Percentiles rank a stretch among this genome's conserved stretches.
Conservation (phyloP, 2,113 vertebrate genomes). For the Edolisoma coerulescens region DNA sequence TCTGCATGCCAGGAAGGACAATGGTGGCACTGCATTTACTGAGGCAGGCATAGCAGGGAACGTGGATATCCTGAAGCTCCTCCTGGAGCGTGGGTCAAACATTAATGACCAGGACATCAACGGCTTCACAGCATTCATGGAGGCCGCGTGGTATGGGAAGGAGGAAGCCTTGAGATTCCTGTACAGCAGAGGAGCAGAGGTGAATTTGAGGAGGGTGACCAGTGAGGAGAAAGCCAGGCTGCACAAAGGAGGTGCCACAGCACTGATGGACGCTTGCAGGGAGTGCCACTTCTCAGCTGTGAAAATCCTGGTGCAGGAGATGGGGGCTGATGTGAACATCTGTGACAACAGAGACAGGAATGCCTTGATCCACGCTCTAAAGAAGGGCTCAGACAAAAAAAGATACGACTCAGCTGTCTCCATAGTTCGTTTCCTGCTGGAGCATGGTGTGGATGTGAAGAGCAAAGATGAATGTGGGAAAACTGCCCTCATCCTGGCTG, state of each 20-base stretch:
- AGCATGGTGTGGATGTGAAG: neutral
- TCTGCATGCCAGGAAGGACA: slow-evolving; percentile 51
- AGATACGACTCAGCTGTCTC: neutral
- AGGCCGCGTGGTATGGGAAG: slow-evolving; percentile 18
- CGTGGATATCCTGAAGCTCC: neutral
- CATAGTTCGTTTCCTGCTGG: slow-evolving; percentile 25
- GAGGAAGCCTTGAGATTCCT: slow-evolving; percentile 65
- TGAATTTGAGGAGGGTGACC: slow-evolving; percentile 54
- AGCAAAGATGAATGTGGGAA: slow-evolving; percentile 54
- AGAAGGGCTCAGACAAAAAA: accelerated
- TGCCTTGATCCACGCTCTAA: slow-evolving; percentile 55
- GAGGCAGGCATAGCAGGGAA: slow-evolving; percentile 42
- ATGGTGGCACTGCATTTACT: slow-evolving; percentile 68
- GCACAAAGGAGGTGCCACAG: slow-evolving; percentile 65
- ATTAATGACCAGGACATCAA: slow-evolving; percentile 50
- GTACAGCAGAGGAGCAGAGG: slow-evolving; percentile 20
- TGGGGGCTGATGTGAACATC: slow-evolving; percentile 58
- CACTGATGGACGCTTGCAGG: slow-evolving; percentile 69
- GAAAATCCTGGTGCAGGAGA: slow-evolving; percentile 48
- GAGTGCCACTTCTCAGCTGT: neutral
- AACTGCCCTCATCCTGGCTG: slow-evolving; percentile 69
- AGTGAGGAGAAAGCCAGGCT: slow-evolving; percentile 11
- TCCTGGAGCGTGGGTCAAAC: slow-evolving; percentile 15
- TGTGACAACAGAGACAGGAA: slow-evolving; percentile 68
- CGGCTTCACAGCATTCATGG: slow-evolving; percentile 76